phyloP scores from a whole-genome alignment of 1,140 invertebrate species.

The Archegozetes longisetosus region DNA sequence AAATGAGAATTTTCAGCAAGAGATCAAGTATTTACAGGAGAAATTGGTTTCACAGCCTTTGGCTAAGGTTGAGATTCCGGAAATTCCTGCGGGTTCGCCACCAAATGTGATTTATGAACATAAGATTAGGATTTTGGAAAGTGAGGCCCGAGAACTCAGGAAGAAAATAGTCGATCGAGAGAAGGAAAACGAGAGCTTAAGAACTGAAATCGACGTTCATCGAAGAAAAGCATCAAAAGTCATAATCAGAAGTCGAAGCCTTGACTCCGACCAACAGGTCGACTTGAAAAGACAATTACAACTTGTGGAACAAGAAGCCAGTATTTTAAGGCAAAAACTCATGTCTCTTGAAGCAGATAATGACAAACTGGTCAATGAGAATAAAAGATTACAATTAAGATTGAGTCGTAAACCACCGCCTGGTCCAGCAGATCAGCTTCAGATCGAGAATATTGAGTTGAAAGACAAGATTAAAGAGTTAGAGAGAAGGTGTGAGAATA shows the following conservation, averaged over 20 bases:
- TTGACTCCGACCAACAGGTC: slow-evolving; percentile 36
- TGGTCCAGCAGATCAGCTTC: slow-evolving; percentile 30
- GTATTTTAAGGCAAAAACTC: slow-evolving; percentile 43
- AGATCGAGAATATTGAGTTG: slow-evolving; percentile 33
- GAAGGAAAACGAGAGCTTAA: slow-evolving; percentile 53
- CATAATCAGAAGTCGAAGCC: slow-evolving; percentile 30
- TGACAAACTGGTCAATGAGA: slow-evolving; percentile 51
- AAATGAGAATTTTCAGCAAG: slow-evolving; percentile 48
- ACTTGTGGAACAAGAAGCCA: slow-evolving; percentile 52
- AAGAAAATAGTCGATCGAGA: slow-evolving; percentile 67
- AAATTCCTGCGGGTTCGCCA: slow-evolving; percentile 13
- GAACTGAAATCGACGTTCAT: slow-evolving; percentile 47
- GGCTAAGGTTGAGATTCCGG: slow-evolving; percentile 20
- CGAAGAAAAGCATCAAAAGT: slow-evolving; percentile 29
- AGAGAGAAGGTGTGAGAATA: slow-evolving; percentile 44
- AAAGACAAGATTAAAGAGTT: slow-evolving; percentile 42
- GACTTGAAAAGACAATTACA: slow-evolving; percentile 53
- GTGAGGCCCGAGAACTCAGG: slow-evolving; percentile 49
- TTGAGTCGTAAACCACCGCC: slow-evolving; percentile 24
- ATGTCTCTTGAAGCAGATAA: slow-evolving; percentile 50
- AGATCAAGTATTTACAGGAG: slow-evolving; percentile 56
- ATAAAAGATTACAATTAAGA: slow-evolving; percentile 39
- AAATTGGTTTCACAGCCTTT: slow-evolving; percentile 34
- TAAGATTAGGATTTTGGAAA: slow-evolving; percentile 43
- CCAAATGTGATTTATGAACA: slow-evolving; percentile 37